Conservation (phyloP, 2,888 invertebrate genomes). For the Gisinianus flammeolus region DNA sequence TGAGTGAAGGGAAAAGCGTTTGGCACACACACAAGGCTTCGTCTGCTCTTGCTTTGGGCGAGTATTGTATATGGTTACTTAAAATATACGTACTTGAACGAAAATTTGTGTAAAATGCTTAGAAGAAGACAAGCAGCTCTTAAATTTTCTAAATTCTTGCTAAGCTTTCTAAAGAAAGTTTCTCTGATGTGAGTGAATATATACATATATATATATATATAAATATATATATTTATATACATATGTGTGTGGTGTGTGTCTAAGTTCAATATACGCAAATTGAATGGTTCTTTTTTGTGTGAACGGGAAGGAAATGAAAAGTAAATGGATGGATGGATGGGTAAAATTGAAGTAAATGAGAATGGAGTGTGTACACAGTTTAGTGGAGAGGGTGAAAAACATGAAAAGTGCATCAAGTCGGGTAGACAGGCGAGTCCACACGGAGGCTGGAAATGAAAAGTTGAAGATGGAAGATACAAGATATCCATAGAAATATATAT, state of each 20-base stretch:
- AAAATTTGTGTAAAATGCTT: background rate
- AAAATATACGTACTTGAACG: background rate
- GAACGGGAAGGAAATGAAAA: slow-evolving; percentile 28
- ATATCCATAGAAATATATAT: no score
- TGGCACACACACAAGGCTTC: background rate
- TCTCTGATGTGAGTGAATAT: background rate
- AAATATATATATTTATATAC: no score
- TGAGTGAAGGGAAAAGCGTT: background rate
- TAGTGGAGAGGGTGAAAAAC: slow-evolving; percentile 48
- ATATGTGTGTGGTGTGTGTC: background rate
- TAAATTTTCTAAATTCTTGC: slow-evolving; percentile 14
- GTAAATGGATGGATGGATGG: slow-evolving; percentile 50
- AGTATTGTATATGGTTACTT: background rate
- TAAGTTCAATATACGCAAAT: background rate
- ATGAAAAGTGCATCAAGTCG: slow-evolving; percentile 55
- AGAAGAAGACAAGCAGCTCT: background rate
- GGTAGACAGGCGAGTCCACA: slow-evolving; percentile 22
- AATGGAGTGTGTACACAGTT: slow-evolving; percentile 51
- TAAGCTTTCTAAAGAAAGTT: background rate
- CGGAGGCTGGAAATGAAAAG: slow-evolving; percentile 17
- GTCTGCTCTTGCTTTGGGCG: background rate
- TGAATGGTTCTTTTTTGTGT: slow-evolving; percentile 5
- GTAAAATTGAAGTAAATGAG: slow-evolving; percentile 53
- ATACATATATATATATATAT: background rate
- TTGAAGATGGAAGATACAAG: background rate